Evolutionary conservation across 2,888 invertebrate genomes (phyloP), one percentile per base, ranked within the genome.

Genomic region (Pelosia muscerda): DNA sequence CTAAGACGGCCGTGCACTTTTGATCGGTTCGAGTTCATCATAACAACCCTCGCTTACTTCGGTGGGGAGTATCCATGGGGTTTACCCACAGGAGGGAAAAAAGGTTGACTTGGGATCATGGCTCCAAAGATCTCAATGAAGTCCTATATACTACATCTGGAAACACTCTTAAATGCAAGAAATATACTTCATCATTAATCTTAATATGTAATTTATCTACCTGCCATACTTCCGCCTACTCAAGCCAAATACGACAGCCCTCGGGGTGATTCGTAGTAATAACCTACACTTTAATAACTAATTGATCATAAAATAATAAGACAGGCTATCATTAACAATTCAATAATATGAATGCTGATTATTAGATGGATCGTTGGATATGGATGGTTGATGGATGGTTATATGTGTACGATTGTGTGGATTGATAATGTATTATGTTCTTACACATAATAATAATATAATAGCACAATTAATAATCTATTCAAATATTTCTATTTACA

Each of bases 231-330:
- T 53, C 28, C 19, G 22, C 42, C 56, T 26, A 66, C 55, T 28
- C 56, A 25, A 22, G 19, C 57, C 34, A 54, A 23, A 25, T 31
- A 59, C 38, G 54, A 38, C 38, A 38, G n/a, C 19, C 38, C 34
- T 2, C 22, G n/a, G 26, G 55, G n/a, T 54, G 9, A 38, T 60
- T n/a, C 54, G 9, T 42, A 6, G 23, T 60, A 56, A 49, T 65
- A n/a, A n/a, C 59, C 42, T 25, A 28, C 55, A 42, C 4, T 25
- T 31, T 31, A 54, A 31, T 23, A 57, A 19, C 23, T 61, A 66
- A 66, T 62, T 23, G 31, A 19, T 34, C 49, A 25, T 62, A 56
- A 62, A 62, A 61, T 66, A 62, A 61, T 62, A 62, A n/a, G 66
- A 66, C 56, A 31, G n/a, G 61, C 10, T 49, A 56, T 28, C 38